Evolutionary conservation across 2,797 vertebrate species (phyloP), one percentile per base, ranked within the genome.

Genomic region (Eulemur albifrons): DNA sequence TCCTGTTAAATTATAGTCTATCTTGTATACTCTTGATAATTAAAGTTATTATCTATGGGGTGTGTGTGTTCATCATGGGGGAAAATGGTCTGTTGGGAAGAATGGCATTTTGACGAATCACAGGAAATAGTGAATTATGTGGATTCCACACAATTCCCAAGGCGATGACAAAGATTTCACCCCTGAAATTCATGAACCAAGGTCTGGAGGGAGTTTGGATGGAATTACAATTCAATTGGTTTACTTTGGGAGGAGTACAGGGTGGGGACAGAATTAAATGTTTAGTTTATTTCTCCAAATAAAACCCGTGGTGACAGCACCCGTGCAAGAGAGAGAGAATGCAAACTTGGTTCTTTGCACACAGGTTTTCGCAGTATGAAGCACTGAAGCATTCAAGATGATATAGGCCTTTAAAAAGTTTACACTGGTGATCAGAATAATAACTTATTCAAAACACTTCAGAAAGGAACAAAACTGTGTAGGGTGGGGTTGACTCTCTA

Each of bases 51-150:
- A 94, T 17, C 52, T 73, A 0, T 82, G 50, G 30, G 6, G 8
- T 0, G 38, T 76, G 48, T 7, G 25, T 45, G 5, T 40, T 32
- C 32, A 72, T 72, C 23, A 95, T 93, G 48, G 90, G 81, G 86
- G 84, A 92, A 27, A 97, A 97, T 97, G 88, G 94, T 95, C 97
- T 98, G 96, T 97, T 97, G 97, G 96, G 97, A 98, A 98, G 98
- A 98, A 98, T 97, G 98, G 97, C 98, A 97, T 98, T 98, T 98
- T 98, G 98, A 98, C 96, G 94, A 98, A 98, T 98, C 97, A 96
- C 98, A 98, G 98, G 98, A 99, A 99, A 97, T 97, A 98, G 98
- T 98, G 97, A 98, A 98, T 98, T 98, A 98, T 98, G 97, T 97
- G 96, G 96, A 98, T 98, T 98, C 97, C 96, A 95, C 92, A 93